These are phyloP conservation scores for Scleropages formosus DNA, from an alignment of 2,797 vertebrate genomes.

Conservation along the genomic window DNA sequence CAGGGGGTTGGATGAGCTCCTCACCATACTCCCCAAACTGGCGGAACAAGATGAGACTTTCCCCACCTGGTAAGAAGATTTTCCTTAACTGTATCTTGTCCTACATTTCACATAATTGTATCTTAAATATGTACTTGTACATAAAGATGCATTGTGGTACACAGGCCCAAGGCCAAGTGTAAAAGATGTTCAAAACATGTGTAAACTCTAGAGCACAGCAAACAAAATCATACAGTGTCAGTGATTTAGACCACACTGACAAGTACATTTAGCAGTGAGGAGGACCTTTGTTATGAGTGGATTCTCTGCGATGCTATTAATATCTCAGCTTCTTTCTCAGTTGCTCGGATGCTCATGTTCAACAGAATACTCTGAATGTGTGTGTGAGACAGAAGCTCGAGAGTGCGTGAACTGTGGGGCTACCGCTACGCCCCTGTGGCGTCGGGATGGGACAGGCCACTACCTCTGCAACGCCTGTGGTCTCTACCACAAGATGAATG, in stretches of 20 bases:
- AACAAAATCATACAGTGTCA: too few relatives aligned
- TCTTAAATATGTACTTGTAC: too few relatives aligned
- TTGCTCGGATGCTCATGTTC: neutral
- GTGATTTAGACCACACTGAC: too few relatives aligned
- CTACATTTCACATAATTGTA: neutral
- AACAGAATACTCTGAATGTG: neutral
- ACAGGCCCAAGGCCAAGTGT: too few relatives aligned
- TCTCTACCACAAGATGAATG: conserved; percentile 92
- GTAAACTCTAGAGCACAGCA: neutral
- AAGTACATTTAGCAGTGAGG: too few relatives aligned
- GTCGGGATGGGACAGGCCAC: conserved; percentile 83
- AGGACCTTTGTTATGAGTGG: too few relatives aligned
- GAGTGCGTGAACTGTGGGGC: conserved; percentile 91
- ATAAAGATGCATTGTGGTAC: too few relatives aligned
- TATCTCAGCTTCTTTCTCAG: neutral
- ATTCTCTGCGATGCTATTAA: neutral
- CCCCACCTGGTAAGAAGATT: conserved; percentile 69
- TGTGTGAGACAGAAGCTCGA: conserved; percentile 72
- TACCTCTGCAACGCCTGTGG: conserved; percentile 90
- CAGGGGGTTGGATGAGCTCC: conserved; percentile 67
- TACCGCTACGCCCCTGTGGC: conserved; percentile 86
- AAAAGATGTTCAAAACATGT: neutral
- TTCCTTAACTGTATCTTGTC: too few relatives aligned
- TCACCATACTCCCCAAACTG: conserved; percentile 71
- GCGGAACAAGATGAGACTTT: conserved; percentile 72